These are phyloP conservation scores for Apoda limacodes DNA, from an alignment of 2,888 invertebrate species.

Conservation along the genomic window DNA sequence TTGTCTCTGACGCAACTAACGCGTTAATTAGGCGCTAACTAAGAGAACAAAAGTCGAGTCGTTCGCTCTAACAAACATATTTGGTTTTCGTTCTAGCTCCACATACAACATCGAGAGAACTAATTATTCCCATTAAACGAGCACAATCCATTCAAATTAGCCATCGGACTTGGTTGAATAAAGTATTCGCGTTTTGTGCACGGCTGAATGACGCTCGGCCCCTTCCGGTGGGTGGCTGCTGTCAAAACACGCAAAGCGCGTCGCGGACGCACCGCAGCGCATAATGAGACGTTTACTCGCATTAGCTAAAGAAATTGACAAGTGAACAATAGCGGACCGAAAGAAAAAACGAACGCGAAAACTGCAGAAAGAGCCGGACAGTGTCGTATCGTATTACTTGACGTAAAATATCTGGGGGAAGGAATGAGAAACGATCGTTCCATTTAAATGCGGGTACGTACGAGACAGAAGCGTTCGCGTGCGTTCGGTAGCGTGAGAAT, in stretches of 20 bases:
- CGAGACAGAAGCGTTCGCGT: conserved; percentile 60
- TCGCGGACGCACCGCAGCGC: conserved; percentile 64
- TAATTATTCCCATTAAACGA: conserved; percentile 64
- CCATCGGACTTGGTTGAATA: conserved; percentile 61
- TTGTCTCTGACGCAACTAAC: conserved; percentile 18
- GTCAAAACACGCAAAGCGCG: conserved; percentile 69
- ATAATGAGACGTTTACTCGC: conserved; percentile 70
- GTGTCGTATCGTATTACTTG: conserved; percentile 70
- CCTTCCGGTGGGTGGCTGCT: conserved; percentile 69
- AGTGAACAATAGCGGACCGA: conserved; percentile 65
- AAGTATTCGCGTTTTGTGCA: conserved; percentile 63
- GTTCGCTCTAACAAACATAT: conserved; percentile 35
- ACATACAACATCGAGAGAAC: conserved; percentile 42
- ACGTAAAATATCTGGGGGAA: conserved; percentile 67
- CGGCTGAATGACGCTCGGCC: conserved; percentile 64
- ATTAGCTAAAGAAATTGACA: conserved; percentile 71
- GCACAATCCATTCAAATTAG: conserved; percentile 67
- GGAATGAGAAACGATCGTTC: conserved; percentile 67
- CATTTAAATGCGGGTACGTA: conserved; percentile 58
- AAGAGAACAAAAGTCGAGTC: conserved; percentile 33
- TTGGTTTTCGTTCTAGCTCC: conserved; percentile 25
- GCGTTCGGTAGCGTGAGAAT: conserved; percentile 69
- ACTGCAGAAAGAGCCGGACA: conserved; percentile 67
- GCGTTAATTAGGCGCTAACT: conserved; percentile 43
- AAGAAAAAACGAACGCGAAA: conserved; percentile 58